Evolutionary conservation across 1,140 invertebrate genomes (phyloP).

Genomic region (Drosophila tani): DNA sequence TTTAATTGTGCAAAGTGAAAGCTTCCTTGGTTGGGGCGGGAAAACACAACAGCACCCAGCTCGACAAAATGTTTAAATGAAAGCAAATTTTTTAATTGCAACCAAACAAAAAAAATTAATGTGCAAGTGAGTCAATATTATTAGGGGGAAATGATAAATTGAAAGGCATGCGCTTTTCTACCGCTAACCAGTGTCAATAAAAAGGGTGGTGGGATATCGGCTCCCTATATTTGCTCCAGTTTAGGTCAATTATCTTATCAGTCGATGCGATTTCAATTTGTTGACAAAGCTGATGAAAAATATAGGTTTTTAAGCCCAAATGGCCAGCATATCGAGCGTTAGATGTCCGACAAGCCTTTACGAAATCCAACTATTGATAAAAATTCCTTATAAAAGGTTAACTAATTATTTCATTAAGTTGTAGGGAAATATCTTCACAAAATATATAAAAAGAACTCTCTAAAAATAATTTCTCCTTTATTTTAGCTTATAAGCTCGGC

Average conservation of each 20-base stretch:
- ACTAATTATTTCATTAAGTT: neutral
- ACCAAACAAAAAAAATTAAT: conserved; percentile 16
- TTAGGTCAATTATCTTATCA: conserved; percentile 46
- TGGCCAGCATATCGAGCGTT: conserved; percentile 19
- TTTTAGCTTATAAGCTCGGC: conserved; percentile 69
- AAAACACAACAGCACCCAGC: conserved; percentile 27
- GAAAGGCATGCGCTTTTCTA: conserved; percentile 14
- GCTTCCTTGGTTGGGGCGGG: conserved; percentile 38
- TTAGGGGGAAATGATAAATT: conserved; percentile 17
- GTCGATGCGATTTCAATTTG: conserved; percentile 41
- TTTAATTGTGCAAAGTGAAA: conserved; percentile 55
- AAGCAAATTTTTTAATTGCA: conserved; percentile 48
- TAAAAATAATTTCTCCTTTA: neutral
- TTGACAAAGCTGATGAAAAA: conserved; percentile 23
- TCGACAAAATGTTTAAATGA: conserved; percentile 31
- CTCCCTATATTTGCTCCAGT: conserved; percentile 10
- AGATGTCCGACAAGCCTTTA: neutral
- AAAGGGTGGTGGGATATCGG: conserved; percentile 11
- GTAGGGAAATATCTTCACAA: neutral
- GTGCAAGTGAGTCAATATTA: conserved; percentile 32
- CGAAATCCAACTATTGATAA: conserved; percentile 31
- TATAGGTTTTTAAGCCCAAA: conserved; percentile 21
- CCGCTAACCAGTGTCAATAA: conserved; percentile 4
- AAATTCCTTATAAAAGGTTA: neutral
- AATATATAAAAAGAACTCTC: too few species aligned